Evolutionary conservation across 2,888 invertebrate genomes (phyloP).

Genomic region (Xestia rhomboidea): DNA sequence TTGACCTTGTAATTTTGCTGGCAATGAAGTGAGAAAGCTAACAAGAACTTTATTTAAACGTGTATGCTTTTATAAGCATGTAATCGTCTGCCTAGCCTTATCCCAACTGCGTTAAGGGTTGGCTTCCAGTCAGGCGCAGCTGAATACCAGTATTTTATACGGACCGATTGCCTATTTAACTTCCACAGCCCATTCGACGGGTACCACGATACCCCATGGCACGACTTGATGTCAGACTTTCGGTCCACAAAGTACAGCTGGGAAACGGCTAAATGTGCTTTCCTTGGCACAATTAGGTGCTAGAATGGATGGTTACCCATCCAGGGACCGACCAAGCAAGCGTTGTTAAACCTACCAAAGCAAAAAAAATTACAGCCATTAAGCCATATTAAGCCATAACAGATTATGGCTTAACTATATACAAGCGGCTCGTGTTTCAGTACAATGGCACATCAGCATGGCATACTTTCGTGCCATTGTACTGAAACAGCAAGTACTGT

Average conservation of each 20-base stretch:
- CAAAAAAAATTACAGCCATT: too few relatives aligned
- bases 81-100: neutral
- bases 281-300: too few relatives aligned
- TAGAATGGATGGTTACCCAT: neutral
- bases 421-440: neutral
- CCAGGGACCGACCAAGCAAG: neutral
- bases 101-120: neutral
- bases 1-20: conserved; percentile 28
- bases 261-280: neutral
- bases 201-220: neutral
- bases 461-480: too few relatives aligned
- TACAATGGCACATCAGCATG: neutral
- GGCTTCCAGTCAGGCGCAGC: neutral
- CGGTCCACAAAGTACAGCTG: neutral
- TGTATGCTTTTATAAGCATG: neutral
- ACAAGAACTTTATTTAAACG: neutral
- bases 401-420: neutral
- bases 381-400: too few relatives aligned
- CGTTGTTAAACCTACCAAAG: neutral
- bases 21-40: conserved; percentile 4
- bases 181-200: neutral
- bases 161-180: neutral
- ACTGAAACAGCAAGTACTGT: too few relatives aligned
- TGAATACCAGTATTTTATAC: neutral
- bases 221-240: neutral